Base-by-base conservation (phyloP, 2,113 vertebrate genomes). In the Oxyruncus cristatus region DNA sequence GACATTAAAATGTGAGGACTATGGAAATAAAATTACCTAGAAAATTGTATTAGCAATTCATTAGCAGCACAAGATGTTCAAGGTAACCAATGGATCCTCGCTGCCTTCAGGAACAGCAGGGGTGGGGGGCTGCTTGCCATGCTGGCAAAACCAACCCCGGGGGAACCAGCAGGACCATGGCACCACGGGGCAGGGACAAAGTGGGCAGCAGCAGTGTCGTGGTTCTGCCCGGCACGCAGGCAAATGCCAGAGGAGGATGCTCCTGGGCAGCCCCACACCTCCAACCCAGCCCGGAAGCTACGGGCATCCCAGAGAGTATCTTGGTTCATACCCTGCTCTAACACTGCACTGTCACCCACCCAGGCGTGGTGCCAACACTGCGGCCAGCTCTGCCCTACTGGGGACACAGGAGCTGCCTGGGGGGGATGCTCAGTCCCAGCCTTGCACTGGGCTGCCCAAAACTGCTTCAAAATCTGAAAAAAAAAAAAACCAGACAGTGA, bases 1-100 rank as follows among this genome's bases (percentile, higher is more conserved):
- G 97, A 95, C 97, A 90, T 96, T 97, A 96, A 96, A 96, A 98
- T 59, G 94, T 76, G 97, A 88, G 89, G 79, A 90, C 97, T 97
- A 92, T 85, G 94, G 97, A 98, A 98, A 98, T 97, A 98, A 98
- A 98, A 98, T 98, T 95, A 98, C 95, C 97, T 93, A 94, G 96
- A 97, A 98, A 98, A 98, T 97, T 95, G 92, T 98, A 97, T 98
- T 97, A 98, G 97, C 98, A 97, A 98, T 98, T 98, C 97, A 98
- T 98, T 98, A 98, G 97, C 88, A 70, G 93, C 85, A 35, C 58
- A 82, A 94, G 94, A 94, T 81, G 91, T 75, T 94, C 39, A 20
- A 88, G 30, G 27, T 83, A 97, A 91, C 68, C 66, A 63, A 24
- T 3, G 11, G 59, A 68, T 37, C 80, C 5, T 59, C 8, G 6